A percentile compares a stretch with the other conserved stretches of the same genome.
Conservation (phyloP, 1,140 invertebrate genomes). For the Lepeophtheirus salmonis region DNA sequence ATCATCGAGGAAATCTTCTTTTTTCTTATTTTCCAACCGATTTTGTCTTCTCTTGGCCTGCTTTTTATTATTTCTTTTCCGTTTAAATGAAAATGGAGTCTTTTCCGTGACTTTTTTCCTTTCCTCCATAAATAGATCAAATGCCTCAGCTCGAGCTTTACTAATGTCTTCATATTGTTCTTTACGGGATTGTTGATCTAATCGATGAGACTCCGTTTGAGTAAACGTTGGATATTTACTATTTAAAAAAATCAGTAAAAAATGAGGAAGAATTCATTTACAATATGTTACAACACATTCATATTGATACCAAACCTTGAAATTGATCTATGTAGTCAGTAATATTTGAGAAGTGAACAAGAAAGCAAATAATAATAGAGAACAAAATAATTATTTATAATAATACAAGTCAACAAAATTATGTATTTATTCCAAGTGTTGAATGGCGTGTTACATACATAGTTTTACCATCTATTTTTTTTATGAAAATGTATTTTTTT, state of each 20-base stretch:
- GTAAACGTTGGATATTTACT: background rate
- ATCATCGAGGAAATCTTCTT: background rate
- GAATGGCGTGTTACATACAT: no score
- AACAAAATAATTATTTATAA: background rate
- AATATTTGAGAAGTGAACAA: background rate
- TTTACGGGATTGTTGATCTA: background rate
- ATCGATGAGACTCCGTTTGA: background rate
- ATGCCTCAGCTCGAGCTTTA: background rate
- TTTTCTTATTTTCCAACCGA: background rate
- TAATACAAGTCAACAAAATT: background rate
- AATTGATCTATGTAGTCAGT: background rate
- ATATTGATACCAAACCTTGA: background rate
- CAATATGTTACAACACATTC: background rate
- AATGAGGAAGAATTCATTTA: no score
- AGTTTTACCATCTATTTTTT: no score
- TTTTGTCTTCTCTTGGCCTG: background rate
- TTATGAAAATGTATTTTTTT: no score
- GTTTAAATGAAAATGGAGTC: background rate
- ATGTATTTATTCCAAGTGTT: no score
- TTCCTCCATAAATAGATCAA: no score
- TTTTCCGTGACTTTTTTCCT: no score
- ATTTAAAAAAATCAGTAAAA: background rate
- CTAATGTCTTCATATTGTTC: background rate
- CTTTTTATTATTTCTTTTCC: background rate
- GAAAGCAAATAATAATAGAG: background rate